Percentiles rank a stretch among this genome's conserved stretches.
phyloP scores from a whole-genome alignment of 2,797 vertebrate species.

The Eleutherodactylus coqui region DNA sequence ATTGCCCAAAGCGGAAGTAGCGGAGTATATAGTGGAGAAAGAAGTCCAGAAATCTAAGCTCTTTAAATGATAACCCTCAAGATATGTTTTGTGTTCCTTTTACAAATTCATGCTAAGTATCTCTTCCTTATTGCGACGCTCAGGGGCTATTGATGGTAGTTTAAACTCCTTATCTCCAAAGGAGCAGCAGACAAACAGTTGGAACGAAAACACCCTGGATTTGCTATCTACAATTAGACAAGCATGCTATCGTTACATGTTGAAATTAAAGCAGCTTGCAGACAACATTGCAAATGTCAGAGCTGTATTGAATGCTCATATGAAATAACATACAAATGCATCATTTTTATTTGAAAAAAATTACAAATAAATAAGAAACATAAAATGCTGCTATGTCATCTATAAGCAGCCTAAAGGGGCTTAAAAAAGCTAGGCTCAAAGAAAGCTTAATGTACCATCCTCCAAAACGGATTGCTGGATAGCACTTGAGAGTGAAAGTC shows the following conservation, averaged over 20 bases:
- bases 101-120: constrained; percentile 45
- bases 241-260: constrained; percentile 17
- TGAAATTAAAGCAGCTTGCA: neutral
- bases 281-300: constrained; percentile 12
- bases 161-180: constrained; percentile 40
- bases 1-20: constrained; percentile 17
- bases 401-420: neutral
- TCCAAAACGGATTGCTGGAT: neutral
- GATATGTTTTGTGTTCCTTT: constrained; percentile 33
- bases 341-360: neutral
- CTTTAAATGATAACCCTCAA: constrained; percentile 47
- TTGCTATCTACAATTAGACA: constrained; percentile 38
- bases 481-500: neutral
- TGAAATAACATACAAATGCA: neutral
- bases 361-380: neutral
- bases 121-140: constrained; percentile 28
- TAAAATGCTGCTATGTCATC: neutral
- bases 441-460: neutral
- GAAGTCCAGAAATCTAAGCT: constrained; percentile 18
- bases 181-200: constrained; percentile 38
- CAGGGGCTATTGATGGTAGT: constrained; percentile 23
- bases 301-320: neutral
- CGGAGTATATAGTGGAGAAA: neutral
- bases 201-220: neutral
- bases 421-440: neutral